phyloP scores from a whole-genome alignment of 2,113 vertebrate genomes.

The Pollimyrus isidori region DNA sequence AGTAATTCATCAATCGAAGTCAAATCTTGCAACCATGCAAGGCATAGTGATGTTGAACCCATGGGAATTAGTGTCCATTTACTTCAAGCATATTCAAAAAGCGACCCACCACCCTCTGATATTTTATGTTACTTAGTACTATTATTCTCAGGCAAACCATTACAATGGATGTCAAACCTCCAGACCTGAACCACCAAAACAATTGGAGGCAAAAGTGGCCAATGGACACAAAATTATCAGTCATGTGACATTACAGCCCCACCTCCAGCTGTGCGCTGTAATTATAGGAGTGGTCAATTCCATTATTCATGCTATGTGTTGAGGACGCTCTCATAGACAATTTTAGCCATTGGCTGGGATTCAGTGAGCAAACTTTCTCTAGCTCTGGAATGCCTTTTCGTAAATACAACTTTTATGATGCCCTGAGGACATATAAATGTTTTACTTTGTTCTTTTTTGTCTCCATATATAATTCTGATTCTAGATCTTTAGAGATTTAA shows the following conservation, averaged over 20 bases:
- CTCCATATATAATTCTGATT: not conserved
- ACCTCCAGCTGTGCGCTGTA: not conserved
- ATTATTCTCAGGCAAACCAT: not conserved
- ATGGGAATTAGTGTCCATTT: slow-evolving; percentile 6
- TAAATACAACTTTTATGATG: not conserved
- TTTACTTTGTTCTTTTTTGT: not conserved
- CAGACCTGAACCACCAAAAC: not conserved
- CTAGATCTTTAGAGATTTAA: not conserved
- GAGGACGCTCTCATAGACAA: not conserved
- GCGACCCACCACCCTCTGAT: not conserved
- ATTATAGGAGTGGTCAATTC: not conserved
- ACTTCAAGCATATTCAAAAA: slow-evolving; percentile 8
- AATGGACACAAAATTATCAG: not conserved
- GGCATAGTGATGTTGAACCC: slow-evolving; percentile 10
- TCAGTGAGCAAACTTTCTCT: not conserved
- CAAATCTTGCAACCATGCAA: not conserved
- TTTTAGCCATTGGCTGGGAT: not conserved
- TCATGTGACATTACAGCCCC: not conserved
- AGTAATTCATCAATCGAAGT: not conserved
- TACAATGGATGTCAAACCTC: not conserved
- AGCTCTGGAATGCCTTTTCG: not conserved
- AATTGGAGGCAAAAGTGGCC: not conserved
- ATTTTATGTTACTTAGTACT: not conserved
- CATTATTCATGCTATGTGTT: not conserved
- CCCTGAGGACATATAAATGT: not conserved